These are phyloP conservation scores for Nothocercus nigrocapillus DNA, from an alignment of 2,113 vertebrate genomes.

Conservation along the genomic window DNA sequence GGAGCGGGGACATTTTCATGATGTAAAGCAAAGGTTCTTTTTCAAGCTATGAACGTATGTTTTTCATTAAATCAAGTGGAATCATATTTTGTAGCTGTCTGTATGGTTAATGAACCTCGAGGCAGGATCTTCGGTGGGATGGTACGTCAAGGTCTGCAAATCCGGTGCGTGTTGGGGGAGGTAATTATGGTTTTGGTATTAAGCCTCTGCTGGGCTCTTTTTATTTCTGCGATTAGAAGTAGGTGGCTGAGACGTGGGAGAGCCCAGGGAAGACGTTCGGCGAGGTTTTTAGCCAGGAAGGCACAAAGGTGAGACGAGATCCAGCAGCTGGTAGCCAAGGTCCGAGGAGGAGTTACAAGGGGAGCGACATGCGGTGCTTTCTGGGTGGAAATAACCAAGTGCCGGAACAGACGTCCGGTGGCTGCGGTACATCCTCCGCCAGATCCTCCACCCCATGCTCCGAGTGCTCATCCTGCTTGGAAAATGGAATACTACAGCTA, in stretches of 20 bases:
- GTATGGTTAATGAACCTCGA: neutral
- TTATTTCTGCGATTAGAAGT: neutral
- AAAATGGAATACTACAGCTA: neutral
- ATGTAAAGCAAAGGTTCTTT: neutral
- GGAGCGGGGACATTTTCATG: neutral
- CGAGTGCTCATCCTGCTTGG: too few relatives aligned
- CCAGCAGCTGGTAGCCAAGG: neutral
- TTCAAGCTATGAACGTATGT: neutral
- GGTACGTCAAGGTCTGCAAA: neutral
- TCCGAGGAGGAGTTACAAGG: neutral
- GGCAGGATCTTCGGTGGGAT: neutral
- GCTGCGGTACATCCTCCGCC: neutral
- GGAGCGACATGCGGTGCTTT: neutral
- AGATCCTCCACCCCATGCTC: neutral
- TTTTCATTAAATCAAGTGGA: neutral
- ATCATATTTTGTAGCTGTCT: neutral
- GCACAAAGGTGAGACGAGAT: neutral
- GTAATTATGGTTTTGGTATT: neutral
- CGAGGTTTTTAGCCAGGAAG: neutral
- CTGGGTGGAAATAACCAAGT: neutral
- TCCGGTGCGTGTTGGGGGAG: accelerated
- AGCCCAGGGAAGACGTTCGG: neutral
- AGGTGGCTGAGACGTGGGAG: neutral
- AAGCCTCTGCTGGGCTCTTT: neutral
- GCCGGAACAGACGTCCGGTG: accelerated